Evolutionary conservation across 2,113 vertebrate genomes (phyloP).

Genomic region (Corapipo altera): DNA sequence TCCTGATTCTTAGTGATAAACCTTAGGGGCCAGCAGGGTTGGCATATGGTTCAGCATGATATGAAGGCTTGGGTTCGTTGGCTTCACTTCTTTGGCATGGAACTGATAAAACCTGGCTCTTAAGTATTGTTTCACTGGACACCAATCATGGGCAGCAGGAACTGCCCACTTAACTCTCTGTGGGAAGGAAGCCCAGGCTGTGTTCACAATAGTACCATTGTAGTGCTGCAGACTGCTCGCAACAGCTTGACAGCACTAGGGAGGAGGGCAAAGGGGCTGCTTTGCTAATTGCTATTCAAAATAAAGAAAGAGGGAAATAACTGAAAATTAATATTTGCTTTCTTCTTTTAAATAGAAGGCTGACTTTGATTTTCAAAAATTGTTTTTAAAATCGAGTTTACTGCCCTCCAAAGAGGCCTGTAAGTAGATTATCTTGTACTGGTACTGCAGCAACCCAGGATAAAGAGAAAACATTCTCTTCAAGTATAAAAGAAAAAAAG

Average conservation of each 20-base stretch:
- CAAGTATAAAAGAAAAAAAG: background rate
- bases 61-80: conserved; percentile 86
- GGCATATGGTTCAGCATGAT: conserved; percentile 98
- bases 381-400: background rate
- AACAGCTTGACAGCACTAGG: conserved; percentile 82
- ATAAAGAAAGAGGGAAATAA: conserved; percentile 68
- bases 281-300: conserved; percentile 84
- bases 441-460: background rate
- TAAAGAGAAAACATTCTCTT: background rate
- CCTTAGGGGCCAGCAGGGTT: conserved; percentile 89
- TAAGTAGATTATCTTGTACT: conserved; percentile 4
- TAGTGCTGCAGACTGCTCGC: conserved; percentile 82
- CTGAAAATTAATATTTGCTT: conserved; percentile 73
- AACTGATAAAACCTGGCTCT: conserved; percentile 95
- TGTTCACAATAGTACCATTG: conserved; percentile 92
- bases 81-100: conserved; percentile 85
- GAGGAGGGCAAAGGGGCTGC: conserved; percentile 70
- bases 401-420: background rate
- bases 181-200: conserved; percentile 85
- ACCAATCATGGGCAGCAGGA: conserved; percentile 83
- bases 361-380: conserved; percentile 39
- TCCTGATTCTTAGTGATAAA: conserved; percentile 93
- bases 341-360: conserved; percentile 31
- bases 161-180: conserved; percentile 86
- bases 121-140: conserved; percentile 89